These are phyloP conservation scores for Cecropterus lyciades DNA, from an alignment of 1,140 invertebrate genomes.

Conservation along the genomic window DNA sequence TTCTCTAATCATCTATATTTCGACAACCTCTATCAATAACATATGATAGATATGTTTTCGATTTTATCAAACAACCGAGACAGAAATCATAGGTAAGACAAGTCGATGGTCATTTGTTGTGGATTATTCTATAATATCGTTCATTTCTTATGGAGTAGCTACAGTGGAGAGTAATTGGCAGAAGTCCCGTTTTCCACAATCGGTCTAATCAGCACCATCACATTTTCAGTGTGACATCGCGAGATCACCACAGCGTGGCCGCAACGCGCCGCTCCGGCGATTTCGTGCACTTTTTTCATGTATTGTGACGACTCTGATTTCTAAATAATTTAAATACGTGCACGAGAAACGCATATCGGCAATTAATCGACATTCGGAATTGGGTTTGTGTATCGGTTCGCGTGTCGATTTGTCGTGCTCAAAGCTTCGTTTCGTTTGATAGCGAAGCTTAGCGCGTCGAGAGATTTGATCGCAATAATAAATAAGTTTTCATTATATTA, in stretches of 20 bases:
- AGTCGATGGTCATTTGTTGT: not conserved
- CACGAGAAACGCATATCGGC: constrained; percentile 62
- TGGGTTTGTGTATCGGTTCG: constrained; percentile 60
- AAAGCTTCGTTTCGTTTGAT: constrained; percentile 36
- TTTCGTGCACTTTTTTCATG: constrained; percentile 76
- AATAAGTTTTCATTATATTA: constrained; percentile 24
- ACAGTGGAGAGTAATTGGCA: constrained; percentile 27
- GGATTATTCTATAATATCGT: not conserved
- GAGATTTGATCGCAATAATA: constrained; percentile 20
- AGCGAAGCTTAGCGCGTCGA: constrained; percentile 33
- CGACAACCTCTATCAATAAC: no score
- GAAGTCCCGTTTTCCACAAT: constrained; percentile 34
- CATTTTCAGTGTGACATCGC: constrained; percentile 37
- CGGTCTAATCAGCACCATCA: constrained; percentile 36
- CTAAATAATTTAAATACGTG: constrained; percentile 83
- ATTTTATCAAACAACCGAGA: no score
- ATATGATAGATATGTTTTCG: no score
- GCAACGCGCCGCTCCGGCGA: constrained; percentile 63
- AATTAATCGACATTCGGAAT: constrained; percentile 67
- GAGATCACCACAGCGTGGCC: constrained; percentile 40
- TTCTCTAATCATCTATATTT: no score
- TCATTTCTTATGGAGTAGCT: not conserved
- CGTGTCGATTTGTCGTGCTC: constrained; percentile 57
- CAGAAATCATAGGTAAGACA: not conserved
- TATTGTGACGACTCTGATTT: constrained; percentile 69